Base-by-base conservation (phyloP, 2,888 invertebrate genomes). In the Labia minor region DNA sequence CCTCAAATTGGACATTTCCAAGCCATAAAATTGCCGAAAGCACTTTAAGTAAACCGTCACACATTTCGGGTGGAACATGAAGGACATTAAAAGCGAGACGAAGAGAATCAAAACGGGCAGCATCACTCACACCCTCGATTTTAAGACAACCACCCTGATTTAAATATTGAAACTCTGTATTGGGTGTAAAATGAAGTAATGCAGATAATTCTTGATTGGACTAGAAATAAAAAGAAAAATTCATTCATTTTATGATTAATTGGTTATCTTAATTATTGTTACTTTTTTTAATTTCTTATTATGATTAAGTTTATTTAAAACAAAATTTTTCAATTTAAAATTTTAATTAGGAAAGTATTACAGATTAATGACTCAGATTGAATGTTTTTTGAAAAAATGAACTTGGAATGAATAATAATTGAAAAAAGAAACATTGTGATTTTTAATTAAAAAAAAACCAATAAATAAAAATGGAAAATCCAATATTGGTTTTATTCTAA, bases 1-100 rank as follows among this genome's bases (percentile, higher is more conserved):
- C 85, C 80, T 87, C 85, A 76, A 94, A 94, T 72, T 83, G 85
- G 70, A 94, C 81, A 77, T 94, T 95, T 26, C 95, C 94, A 37
- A 95, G 82, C 94, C 94, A 94, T 66, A 95, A 79, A 71, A 95
- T 92, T 1, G 94, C 92, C 14, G 92, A 89, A 21, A 95, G 78
- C 6, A 92, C 91, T 75, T 90, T 87, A 75, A 93, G 93, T 71
- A 95, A 88, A 0, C 93, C 93, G 76, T 91, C 91, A 76, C 90
- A 91, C 86, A 91, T 90, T 71, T 86, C 87, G 65, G 86, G 82
- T 8, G 92, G 90, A 64, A 94, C 90, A 79, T 93, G 92, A 49
- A 95, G 80, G 61, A 95, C 92, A 19, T 91, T 92, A 76, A 95
- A 89, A 0, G 94, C 94, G 68, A 95, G 81, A 72, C 92, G 84